Conservation (phyloP, 2,888 invertebrate species). For the Orthosia gracilis region DNA sequence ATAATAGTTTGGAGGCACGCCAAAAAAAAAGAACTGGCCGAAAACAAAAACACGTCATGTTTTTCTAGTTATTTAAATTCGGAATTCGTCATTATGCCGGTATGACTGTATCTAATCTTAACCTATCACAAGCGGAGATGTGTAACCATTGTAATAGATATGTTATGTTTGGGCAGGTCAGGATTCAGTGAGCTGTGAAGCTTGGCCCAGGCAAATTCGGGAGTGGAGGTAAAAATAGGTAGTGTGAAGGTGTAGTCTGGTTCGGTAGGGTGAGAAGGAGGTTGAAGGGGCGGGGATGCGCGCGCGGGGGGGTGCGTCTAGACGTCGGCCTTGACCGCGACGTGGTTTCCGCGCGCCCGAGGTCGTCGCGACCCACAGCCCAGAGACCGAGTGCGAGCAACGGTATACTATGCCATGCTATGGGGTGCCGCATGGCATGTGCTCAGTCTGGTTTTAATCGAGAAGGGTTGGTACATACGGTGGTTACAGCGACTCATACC, state of each 20-base stretch:
- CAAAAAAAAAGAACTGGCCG: conserved; percentile 41
- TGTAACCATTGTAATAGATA: conserved; percentile 36
- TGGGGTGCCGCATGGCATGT: conserved; percentile 32
- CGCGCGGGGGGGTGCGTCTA: conserved; percentile 83
- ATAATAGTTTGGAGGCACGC: conserved; percentile 46
- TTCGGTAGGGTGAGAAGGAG: conserved; percentile 67
- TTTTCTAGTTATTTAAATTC: conserved; percentile 49
- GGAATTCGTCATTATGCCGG: conserved; percentile 47
- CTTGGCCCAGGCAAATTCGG: conserved; percentile 82
- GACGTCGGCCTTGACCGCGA: conserved; percentile 89
- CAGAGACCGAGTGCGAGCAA: conserved; percentile 83
- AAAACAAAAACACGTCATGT: conserved; percentile 51
- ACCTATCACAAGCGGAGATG: conserved; percentile 51
- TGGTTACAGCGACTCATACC: neutral
- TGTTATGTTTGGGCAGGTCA: conserved; percentile 78
- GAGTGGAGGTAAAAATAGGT: conserved; percentile 82
- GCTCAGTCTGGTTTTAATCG: conserved; percentile 13
- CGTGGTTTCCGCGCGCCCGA: conserved; percentile 88
- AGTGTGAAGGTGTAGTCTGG: conserved; percentile 69
- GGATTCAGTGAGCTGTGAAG: conserved; percentile 68
- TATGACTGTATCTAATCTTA: conserved; percentile 55
- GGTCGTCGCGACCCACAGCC: conserved; percentile 86
- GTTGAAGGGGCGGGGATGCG: conserved; percentile 69
- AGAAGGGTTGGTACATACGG: conserved; percentile 1
- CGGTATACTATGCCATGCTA: conserved; percentile 62